phyloP scores from a whole-genome alignment of 1,140 invertebrate species.

The Lepidurus packardi region DNA sequence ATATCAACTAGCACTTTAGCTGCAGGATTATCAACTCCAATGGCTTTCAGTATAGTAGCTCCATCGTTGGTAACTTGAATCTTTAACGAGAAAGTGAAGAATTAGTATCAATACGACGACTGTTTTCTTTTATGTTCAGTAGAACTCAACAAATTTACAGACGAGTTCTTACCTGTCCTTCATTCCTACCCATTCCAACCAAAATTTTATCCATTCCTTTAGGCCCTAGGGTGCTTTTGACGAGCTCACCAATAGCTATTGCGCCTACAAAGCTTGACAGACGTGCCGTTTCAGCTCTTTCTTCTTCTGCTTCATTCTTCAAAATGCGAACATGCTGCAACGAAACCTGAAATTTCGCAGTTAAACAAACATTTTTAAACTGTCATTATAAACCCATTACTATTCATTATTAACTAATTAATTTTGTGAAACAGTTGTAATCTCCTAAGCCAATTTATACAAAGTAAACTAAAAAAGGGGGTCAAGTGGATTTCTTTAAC shows the following conservation, averaged over 20 bases:
- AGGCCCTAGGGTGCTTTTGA: constrained; percentile 96
- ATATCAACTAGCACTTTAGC: constrained; percentile 98
- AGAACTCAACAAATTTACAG: neutral
- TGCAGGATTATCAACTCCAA: constrained; percentile 98
- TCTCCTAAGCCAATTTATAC: too few species aligned
- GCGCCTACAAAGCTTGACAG: constrained; percentile 96
- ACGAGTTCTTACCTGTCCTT: constrained; percentile 50
- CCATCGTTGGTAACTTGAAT: constrained; percentile 95
- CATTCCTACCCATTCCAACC: constrained; percentile 71
- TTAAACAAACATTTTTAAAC: neutral
- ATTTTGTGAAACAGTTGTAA: too few species aligned
- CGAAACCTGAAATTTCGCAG: constrained; percentile 58
- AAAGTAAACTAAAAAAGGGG: too few species aligned
- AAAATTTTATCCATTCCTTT: constrained; percentile 99
- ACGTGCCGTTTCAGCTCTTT: constrained; percentile 91
- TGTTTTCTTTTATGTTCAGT: neutral
- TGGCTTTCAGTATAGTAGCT: constrained; percentile 92
- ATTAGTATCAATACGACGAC: neutral
- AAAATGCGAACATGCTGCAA: constrained; percentile 90
- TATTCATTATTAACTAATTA: too few species aligned
- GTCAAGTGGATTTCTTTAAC: too few species aligned
- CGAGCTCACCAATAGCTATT: constrained; percentile 95
- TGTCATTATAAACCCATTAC: neutral
- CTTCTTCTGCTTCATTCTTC: constrained; percentile 92
- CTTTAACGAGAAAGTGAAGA: constrained; percentile 16